Base-by-base conservation (phyloP, 2,888 invertebrate genomes). In the Mycalesis mineus region DNA sequence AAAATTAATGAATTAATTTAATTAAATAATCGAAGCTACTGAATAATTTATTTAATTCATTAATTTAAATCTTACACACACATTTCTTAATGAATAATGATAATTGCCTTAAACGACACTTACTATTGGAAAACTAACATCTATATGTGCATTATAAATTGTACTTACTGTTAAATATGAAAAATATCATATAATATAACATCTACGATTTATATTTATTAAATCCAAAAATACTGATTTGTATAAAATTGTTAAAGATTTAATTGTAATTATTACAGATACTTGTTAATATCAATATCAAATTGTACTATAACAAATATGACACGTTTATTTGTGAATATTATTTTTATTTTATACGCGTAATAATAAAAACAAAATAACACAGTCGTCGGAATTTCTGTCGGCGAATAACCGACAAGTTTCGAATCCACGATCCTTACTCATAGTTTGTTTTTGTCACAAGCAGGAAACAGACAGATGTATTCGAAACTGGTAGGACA, bases 81-180 rank as follows among this genome's bases (percentile, higher is more conserved):
- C n/a, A n/a, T n/a, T n/a, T n/a, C n/a, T n/a, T n/a, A n/a, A n/a
- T n/a, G n/a, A n/a, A 22, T 22, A 22, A 2, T 22, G 5, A 42
- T 28, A 28, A 44, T 7, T n/a, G 8, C 39, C 9, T 28, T 8
- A 13, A 37, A 6, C 11, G 9, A 40, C 15, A 40, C 29, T 13
- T 40, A 40, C 29, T 40, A 33, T 42, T 13, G 47, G 17, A 8
- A 57, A 53, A 54, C 15, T 57, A 60, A 59, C 57, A 60, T 44
- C 55, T 44, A 51, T 52, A 9, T 39, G 39, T 59, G 56, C 60
- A 50, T 62, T 51, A 9, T 49, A 33, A 49, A 54, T 61, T 55
- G 49, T 61, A 59, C 59, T 60, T 50, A 41, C 52, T 48, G 52
- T 49, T 39, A 15, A 14, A 14, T 50, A 28, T 29, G n/a, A 37